These are phyloP conservation scores for Dryas iulia DNA, from an alignment of 1,140 invertebrate genomes.

Conservation along the genomic window DNA sequence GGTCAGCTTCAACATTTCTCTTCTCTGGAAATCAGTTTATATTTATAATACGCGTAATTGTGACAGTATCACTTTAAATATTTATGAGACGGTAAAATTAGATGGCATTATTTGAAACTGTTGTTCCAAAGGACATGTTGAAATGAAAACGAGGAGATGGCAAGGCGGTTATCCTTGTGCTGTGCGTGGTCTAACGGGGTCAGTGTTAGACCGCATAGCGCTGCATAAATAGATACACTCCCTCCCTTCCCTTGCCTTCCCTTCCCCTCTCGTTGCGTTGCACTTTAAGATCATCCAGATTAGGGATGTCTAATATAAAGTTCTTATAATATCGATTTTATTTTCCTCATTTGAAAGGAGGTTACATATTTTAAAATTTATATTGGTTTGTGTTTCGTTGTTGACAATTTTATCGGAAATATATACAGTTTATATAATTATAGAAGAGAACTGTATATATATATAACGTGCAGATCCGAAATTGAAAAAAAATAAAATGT, in stretches of 20 bases:
- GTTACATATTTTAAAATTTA: not conserved
- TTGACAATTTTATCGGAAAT: not conserved
- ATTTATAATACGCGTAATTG: not conserved
- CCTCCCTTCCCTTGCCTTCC: conserved; percentile 9
- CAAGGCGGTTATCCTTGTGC: conserved; percentile 61
- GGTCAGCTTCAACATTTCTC: not conserved
- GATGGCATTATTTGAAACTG: not conserved
- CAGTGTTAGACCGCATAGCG: conserved; percentile 77
- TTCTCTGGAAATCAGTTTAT: not conserved
- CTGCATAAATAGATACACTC: conserved; percentile 66
- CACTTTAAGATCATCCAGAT: conserved; percentile 37
- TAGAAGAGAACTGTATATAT: not conserved
- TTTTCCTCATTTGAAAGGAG: not conserved
- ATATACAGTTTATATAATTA: not conserved
- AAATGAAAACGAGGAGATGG: conserved; percentile 25
- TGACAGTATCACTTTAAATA: not conserved
- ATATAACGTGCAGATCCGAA: not conserved
- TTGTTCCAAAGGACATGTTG: conserved; percentile 23
- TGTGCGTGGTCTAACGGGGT: conserved; percentile 68
- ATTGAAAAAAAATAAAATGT: not conserved
- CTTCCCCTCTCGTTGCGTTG: conserved; percentile 32
- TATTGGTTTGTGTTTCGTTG: not conserved
- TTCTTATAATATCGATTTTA: not conserved
- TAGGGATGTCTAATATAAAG: conserved; percentile 11
- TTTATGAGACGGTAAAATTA: not conserved